These are phyloP conservation scores for Drosophila seclusa DNA, from an alignment of 2,888 invertebrate species.

Conservation along the genomic window DNA sequence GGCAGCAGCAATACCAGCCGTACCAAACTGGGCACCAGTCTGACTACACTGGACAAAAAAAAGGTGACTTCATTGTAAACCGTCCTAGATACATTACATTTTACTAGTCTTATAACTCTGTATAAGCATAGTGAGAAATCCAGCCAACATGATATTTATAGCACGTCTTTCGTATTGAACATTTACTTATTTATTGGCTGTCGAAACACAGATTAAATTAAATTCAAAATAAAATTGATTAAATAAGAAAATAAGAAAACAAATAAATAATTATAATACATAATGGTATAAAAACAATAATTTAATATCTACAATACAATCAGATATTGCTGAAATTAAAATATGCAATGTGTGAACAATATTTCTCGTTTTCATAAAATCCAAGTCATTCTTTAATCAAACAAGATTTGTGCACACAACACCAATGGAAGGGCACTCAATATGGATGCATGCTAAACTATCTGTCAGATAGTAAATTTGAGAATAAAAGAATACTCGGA, in stretches of 20 bases:
- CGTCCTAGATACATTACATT: too few relatives aligned
- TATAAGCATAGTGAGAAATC: not conserved
- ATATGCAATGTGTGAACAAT: not conserved
- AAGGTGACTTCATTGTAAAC: not conserved
- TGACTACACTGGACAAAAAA: conserved; percentile 5
- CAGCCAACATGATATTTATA: not conserved
- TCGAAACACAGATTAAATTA: not conserved
- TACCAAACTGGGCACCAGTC: conserved; percentile 15
- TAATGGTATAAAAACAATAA: too few relatives aligned
- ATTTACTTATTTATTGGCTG: not conserved
- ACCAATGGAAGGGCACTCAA: too few relatives aligned
- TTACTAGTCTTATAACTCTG: not conserved
- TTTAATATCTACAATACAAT: not conserved
- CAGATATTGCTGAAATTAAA: not conserved
- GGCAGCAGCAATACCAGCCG: conserved; percentile 1
- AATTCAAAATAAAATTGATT: not conserved
- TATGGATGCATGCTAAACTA: too few relatives aligned
- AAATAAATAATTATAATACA: too few relatives aligned
- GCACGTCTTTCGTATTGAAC: not conserved
- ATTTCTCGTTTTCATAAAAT: too few relatives aligned
- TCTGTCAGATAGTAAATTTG: too few relatives aligned
- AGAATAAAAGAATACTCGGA: too few relatives aligned
- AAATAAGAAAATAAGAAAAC: not conserved
- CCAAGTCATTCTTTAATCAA: not conserved
- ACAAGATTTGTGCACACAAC: too few relatives aligned